Evolutionary conservation across 2,797 vertebrate genomes (phyloP).

Genomic region (Hyperoplus immaculatus): DNA sequence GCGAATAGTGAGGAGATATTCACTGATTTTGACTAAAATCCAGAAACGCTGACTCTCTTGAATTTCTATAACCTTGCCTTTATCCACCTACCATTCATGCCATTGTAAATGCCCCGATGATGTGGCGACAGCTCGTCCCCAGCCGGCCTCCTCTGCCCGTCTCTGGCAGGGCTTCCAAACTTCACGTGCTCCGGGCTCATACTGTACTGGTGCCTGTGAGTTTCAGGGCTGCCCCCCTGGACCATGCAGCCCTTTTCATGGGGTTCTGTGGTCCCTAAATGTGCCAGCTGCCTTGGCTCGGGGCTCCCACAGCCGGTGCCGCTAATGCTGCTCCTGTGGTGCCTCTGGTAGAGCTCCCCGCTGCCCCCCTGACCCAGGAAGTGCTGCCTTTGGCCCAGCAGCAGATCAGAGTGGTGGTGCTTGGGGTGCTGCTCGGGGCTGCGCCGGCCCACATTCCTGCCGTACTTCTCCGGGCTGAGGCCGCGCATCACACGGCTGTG

Average conservation of each 20-base stretch:
- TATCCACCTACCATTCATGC: constrained; percentile 93
- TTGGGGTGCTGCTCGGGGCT: constrained; percentile 88
- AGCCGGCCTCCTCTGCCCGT: constrained; percentile 90
- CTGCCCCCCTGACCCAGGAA: constrained; percentile 83
- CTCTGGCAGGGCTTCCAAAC: constrained; percentile 90
- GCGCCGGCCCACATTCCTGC: constrained; percentile 85
- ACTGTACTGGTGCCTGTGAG: constrained; percentile 92
- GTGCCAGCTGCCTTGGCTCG: constrained; percentile 87
- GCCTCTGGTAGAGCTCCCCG: constrained; percentile 93
- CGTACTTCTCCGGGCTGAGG: constrained; percentile 93
- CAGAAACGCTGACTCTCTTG: too few species aligned
- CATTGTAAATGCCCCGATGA: constrained; percentile 95
- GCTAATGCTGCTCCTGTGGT: constrained; percentile 88
- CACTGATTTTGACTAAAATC: too few species aligned
- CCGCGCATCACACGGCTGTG: constrained; percentile 90
- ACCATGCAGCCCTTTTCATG: constrained; percentile 89
- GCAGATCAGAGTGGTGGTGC: constrained; percentile 80
- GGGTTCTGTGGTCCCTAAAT: constrained; percentile 89
- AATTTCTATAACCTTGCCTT: too few species aligned
- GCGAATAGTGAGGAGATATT: too few species aligned
- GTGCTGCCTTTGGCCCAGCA: constrained; percentile 83
- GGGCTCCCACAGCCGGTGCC: constrained; percentile 88
- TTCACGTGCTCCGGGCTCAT: constrained; percentile 92
- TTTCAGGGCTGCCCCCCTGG: constrained; percentile 92
- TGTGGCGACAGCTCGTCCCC: constrained; percentile 93